These are phyloP conservation scores for Mastigias papua DNA, from an alignment of 30 jellyfish, hydroid and myxozoan genomes.

Conservation along the genomic window DNA sequence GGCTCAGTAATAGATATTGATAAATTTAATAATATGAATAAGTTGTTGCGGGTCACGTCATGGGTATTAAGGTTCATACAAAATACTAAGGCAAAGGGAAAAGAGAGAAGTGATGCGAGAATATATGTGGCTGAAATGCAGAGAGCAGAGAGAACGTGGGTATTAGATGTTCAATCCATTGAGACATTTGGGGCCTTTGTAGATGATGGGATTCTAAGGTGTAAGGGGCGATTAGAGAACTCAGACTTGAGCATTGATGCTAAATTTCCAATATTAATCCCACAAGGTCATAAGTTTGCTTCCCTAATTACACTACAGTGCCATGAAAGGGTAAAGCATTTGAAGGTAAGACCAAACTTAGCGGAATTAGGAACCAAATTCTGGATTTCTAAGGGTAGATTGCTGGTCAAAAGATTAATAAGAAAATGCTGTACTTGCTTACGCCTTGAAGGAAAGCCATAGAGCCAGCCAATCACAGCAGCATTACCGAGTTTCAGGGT, in stretches of 20 bases:
- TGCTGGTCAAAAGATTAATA: conserved; percentile 21
- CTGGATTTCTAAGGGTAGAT: conserved; percentile 27
- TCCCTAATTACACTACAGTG: neutral
- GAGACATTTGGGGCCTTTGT: neutral
- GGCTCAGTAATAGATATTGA: neutral
- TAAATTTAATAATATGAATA: no score
- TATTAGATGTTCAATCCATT: conserved; percentile 14
- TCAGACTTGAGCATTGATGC: neutral
- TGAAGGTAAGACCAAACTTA: conserved; percentile 19
- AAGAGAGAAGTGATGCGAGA: neutral
- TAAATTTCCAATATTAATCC: conserved; percentile 22
- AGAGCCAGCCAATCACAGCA: conserved; percentile 16
- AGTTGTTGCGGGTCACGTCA: neutral
- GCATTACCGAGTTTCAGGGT: conserved; percentile 19
- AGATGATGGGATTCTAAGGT: neutral
- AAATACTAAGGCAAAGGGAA: neutral
- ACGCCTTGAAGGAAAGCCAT: conserved; percentile 17
- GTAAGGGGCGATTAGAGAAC: neutral
- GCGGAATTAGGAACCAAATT: conserved; percentile 20
- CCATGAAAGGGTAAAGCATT: conserved; percentile 19
- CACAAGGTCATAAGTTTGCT: neutral
- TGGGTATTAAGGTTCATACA: neutral
- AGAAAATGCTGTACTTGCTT: conserved; percentile 5
- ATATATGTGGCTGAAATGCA: neutral
- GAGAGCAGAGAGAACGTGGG: conserved; percentile 4